phyloP scores from a whole-genome alignment of 2,888 invertebrate species.

The Byasa hedistus region DNA sequence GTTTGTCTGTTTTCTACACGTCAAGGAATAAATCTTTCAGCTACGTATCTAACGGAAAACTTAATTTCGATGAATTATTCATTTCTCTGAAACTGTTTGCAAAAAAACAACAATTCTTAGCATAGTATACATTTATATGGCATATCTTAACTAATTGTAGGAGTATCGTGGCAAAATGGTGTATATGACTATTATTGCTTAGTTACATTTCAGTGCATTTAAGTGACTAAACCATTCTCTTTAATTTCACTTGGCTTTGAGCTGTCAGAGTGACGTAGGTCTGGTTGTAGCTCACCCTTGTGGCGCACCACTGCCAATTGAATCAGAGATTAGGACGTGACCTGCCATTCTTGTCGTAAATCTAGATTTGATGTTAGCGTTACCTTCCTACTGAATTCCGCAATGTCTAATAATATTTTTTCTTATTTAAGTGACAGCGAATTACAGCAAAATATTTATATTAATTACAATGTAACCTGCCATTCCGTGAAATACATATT shows the following conservation, averaged over 20 bases:
- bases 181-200: background rate
- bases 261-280: conserved; percentile 57
- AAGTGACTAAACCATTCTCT: background rate
- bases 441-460: background rate
- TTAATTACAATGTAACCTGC: too few species aligned
- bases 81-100: conserved; percentile 1
- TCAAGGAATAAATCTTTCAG: conserved; percentile 30
- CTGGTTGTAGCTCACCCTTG: conserved; percentile 44
- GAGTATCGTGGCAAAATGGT: background rate
- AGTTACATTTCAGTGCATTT: conserved; percentile 14
- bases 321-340: conserved; percentile 46
- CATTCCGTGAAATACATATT: too few species aligned
- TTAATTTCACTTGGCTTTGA: conserved; percentile 5
- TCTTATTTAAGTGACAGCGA: background rate
- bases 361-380: background rate
- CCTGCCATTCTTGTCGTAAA: conserved; percentile 5
- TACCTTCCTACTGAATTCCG: background rate
- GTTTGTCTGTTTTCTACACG: conserved; percentile 30
- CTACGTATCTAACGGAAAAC: conserved; percentile 27
- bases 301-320: conserved; percentile 52
- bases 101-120: background rate
- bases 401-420: background rate
- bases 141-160: too few species aligned
- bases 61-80: conserved; percentile 30
- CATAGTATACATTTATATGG: too few species aligned